Evolutionary conservation across 2,797 vertebrate species (phyloP), one percentile per base, ranked within the genome.

Genomic region (Myotis myotis): DNA sequence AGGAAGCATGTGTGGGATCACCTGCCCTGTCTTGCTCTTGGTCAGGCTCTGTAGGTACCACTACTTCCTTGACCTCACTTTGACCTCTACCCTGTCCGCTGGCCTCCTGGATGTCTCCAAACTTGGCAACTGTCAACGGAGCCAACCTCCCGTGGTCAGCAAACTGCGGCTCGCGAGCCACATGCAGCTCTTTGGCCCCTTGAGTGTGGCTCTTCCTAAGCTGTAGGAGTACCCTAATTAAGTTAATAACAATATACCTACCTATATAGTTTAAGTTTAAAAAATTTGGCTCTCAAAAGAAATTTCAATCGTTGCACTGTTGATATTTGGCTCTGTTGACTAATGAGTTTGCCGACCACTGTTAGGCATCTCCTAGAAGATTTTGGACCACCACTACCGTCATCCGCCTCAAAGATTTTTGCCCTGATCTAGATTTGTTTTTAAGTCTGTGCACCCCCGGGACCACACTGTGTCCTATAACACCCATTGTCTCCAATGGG

Each of bases 1-100:
- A 38, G 20, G 22, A 84, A 88, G 79, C 38, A 3, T 23, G 83
- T 5, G 64, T 25, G 4, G 7, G 44, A n/a, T 33, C 7, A 5
- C 60, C 70, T 38, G 78, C 19, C 38, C 33, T n/a, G 20, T 38
- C 28, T 41, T 23, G 38, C 30, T 60, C 23, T 95, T 25, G 7
- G 17, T 15, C 44, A 51, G 64, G 38, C 38, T 55, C 57, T 12
- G 5, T 28, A 44, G 49, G 15, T n/a, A 1, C 71, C n/a, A 38
- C 68, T 79, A 68, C 81, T 82, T 89, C 76, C 86, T 60, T 84
- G 70, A 83, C 85, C 38, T 96, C 53, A 62, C 70, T 92, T 57
- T 16, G 19, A 51, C 78, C 72, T 90, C 70, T 51, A 41, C 47
- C n/a, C 64, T 74, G 71, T 30, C n/a, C 8, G 1, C n/a, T 2